Base-by-base conservation (phyloP, 2,888 invertebrate species). In the Idaea straminata region DNA sequence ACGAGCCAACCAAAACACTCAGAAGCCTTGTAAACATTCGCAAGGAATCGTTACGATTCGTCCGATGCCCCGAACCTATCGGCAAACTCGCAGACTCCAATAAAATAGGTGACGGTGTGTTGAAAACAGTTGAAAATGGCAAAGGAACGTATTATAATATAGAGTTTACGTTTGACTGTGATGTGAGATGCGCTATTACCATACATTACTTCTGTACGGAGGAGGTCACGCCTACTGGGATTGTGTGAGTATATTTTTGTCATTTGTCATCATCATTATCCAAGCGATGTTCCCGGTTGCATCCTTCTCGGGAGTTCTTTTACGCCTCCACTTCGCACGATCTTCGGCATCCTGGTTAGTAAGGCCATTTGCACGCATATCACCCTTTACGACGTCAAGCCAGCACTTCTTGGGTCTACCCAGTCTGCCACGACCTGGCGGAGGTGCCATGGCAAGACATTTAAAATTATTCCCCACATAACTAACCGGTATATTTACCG, bases 111-210 rank as follows among this genome's bases (percentile, higher is more conserved):
- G 94, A 94, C 69, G 94, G 94, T 64, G 88, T 91, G 25, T 85
- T 93, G 65, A 92, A 93, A 62, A 89, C 94, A 15, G 93, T 93
- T 61, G 94, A 95, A 35, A 94, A 95, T 69, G 95, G 94, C 61
- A 95, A 95, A 76, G 93, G 94, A 47, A 94, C 94, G 62, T 94
- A 95, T 62, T 99, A 98, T 84, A 99, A 98, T 83, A 96, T 99
- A 79, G 99, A 99, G 91, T 99, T 99, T 83, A 97, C 96, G 1
- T 99, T 99, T 92, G 99, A 99, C 88, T 96, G 97, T 82, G 99
- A 99, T 86, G 97, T 97, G 5, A 95, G 96, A 78, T 99, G 98
- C 92, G 96, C 97, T 34, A 98, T 99, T 70, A 99, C 98, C 47
- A 95, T 99, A 72, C 97, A 98, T 88, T 99, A 99, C 86, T 98